Conservation (phyloP, 2,113 vertebrate species). For the Hippocampus barbouri region DNA sequence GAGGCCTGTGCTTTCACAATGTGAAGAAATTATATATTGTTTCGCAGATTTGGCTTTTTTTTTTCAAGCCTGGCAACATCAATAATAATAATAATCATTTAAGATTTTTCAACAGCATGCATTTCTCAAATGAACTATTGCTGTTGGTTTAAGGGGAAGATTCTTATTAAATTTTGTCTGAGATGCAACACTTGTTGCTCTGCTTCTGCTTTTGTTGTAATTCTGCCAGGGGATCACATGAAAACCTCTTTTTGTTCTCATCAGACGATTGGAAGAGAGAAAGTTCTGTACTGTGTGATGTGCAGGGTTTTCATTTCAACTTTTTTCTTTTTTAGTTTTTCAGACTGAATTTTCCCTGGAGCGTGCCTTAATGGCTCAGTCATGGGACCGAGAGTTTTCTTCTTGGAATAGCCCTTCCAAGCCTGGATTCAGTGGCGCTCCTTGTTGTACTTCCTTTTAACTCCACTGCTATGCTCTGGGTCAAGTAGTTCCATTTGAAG, state of each 20-base stretch:
- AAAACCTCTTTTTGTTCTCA: slow-evolving; percentile 30
- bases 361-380: slow-evolving; percentile 44
- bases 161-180: background rate
- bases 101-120: background rate
- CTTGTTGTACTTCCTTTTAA: slow-evolving; percentile 22
- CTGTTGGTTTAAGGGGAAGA: background rate
- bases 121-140: background rate
- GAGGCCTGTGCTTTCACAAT: background rate
- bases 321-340: slow-evolving; percentile 15
- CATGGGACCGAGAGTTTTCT: slow-evolving; percentile 47
- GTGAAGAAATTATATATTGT: background rate
- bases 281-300: background rate
- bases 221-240: slow-evolving; percentile 44
- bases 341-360: slow-evolving; percentile 47
- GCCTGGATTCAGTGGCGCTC: slow-evolving; percentile 23
- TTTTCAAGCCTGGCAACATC: background rate
- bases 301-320: background rate
- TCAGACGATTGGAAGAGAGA: slow-evolving; percentile 20
- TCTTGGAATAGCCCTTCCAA: slow-evolving; percentile 32
- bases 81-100: too few relatives aligned
- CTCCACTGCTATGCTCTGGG: background rate
- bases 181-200: background rate
- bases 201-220: background rate
- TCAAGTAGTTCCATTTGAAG: background rate
- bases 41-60: background rate